Conservation (phyloP, 2,888 invertebrate genomes). For the Unio delphinus region DNA sequence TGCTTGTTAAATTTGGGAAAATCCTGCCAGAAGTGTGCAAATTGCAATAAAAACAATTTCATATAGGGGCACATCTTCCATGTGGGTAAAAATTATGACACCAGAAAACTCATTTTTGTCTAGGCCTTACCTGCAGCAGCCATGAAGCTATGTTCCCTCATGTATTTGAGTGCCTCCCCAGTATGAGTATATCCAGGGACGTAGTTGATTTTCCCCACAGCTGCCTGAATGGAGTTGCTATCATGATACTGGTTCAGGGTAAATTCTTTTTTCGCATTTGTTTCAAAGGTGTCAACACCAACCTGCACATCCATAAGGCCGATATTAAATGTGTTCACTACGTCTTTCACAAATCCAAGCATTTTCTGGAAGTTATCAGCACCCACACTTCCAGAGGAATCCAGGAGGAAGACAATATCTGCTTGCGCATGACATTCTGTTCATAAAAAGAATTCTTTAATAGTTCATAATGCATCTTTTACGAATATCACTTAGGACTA, state of each 20-base stretch:
- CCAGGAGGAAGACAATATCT: constrained; percentile 59
- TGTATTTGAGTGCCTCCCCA: constrained; percentile 44
- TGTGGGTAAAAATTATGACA: too few relatives aligned
- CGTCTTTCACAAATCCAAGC: constrained; percentile 46
- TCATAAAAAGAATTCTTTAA: not conserved
- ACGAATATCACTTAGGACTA: too few relatives aligned
- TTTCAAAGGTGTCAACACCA: constrained; percentile 58
- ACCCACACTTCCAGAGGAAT: constrained; percentile 57
- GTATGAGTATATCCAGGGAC: constrained; percentile 49
- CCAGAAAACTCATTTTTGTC: too few relatives aligned
- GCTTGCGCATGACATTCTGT: constrained; percentile 51
- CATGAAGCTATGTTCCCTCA: constrained; percentile 44
- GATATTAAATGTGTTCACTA: constrained; percentile 48
- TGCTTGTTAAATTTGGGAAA: too few relatives aligned
- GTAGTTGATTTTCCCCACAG: constrained; percentile 37
- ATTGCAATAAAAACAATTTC: too few relatives aligned
- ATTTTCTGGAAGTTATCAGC: constrained; percentile 53
- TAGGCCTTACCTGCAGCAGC: constrained; percentile 34
- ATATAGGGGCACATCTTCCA: too few relatives aligned
- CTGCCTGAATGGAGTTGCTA: constrained; percentile 31
- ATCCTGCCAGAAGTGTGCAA: too few relatives aligned
- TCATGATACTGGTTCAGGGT: constrained; percentile 40
- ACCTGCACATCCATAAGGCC: constrained; percentile 39
- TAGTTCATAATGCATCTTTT: too few relatives aligned
- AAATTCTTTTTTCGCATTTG: constrained; percentile 43